A percentile compares a stretch with the other conserved stretches of the same genome.
Conservation (phyloP, 2,797 vertebrate genomes). For the Mico argentatus region DNA sequence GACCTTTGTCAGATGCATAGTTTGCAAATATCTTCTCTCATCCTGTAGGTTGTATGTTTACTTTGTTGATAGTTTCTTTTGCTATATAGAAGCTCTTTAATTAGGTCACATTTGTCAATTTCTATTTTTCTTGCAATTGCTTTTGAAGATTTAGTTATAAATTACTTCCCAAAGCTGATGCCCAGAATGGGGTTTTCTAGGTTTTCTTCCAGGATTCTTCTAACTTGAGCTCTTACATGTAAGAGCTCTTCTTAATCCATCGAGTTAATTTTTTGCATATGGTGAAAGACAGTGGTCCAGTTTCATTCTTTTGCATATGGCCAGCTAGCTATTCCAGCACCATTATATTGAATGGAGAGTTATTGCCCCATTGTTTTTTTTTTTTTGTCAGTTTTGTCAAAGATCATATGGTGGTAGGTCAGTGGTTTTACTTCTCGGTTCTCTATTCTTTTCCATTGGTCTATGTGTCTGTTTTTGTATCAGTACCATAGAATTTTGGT, state of each 20-base stretch:
- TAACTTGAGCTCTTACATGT: background rate
- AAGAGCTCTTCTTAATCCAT: background rate
- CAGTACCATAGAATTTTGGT: background rate
- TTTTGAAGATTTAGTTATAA: background rate
- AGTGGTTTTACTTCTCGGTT: background rate
- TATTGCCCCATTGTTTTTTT: background rate
- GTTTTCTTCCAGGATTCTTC: background rate
- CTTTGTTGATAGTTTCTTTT: background rate
- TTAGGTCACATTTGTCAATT: background rate
- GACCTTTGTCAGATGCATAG: background rate
- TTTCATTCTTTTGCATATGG: background rate
- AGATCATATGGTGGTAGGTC: background rate
- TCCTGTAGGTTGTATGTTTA: background rate
- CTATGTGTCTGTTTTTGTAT: background rate
- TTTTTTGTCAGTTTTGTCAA: background rate
- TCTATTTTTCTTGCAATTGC: background rate
- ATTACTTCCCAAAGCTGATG: background rate
- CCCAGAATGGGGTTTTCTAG: background rate
- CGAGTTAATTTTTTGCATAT: background rate
- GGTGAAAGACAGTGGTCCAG: background rate
- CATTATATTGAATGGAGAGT: background rate
- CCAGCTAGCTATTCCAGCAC: background rate
- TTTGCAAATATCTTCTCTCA: background rate
- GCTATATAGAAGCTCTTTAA: background rate
- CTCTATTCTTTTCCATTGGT: background rate